Conservation (phyloP, 1,140 invertebrate species). For the Bombus waltoni region DNA sequence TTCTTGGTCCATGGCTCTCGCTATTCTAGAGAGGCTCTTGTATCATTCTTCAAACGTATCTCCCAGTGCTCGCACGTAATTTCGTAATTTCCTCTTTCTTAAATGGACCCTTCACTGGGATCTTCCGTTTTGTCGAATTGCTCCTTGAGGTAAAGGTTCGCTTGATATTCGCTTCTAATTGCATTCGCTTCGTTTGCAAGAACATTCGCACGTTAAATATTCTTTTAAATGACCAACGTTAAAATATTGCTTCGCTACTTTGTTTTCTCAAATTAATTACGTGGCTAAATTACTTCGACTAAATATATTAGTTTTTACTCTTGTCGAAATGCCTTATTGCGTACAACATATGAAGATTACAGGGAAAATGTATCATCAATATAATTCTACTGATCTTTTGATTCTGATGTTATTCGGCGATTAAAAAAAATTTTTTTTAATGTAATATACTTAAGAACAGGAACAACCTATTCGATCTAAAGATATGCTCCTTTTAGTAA, state of each 20-base stretch:
- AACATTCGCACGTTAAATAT: background rate
- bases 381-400: too few relatives aligned
- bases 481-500: too few relatives aligned
- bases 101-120: background rate
- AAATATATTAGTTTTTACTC: too few relatives aligned
- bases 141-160: background rate
- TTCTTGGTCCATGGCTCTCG: background rate
- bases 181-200: too few relatives aligned
- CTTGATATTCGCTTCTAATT: background rate
- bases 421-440: too few relatives aligned
- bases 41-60: constrained; percentile 6
- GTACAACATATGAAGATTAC: too few relatives aligned
- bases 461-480: too few relatives aligned
- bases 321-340: too few relatives aligned
- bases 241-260: background rate
- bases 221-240: background rate
- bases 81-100: constrained; percentile 11
- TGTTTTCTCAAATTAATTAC: background rate
- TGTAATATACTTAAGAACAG: too few relatives aligned
- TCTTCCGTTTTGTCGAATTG: background rate
- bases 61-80: background rate
- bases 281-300: too few relatives aligned
- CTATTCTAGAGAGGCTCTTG: background rate
- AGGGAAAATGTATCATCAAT: too few relatives aligned
- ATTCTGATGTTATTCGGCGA: too few relatives aligned